Evolutionary conservation across 2,888 invertebrate species (phyloP).

Genomic region (Spatulosminthurus flaviceps): DNA sequence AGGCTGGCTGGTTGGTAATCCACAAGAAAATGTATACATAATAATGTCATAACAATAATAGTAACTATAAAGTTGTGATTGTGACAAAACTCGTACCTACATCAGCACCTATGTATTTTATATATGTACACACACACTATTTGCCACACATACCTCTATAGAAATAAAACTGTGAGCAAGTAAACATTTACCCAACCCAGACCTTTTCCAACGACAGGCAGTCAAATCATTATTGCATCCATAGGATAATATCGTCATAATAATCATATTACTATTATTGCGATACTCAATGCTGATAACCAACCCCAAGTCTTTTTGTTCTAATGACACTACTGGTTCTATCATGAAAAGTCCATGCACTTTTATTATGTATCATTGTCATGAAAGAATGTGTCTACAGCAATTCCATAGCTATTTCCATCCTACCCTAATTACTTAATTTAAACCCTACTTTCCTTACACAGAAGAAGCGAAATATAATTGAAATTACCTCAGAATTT

Average conservation of each 20-base stretch:
- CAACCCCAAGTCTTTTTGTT: background rate
- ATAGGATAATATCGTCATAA: constrained; percentile 25
- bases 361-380: background rate
- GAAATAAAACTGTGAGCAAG: no score
- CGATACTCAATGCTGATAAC: constrained; percentile 13
- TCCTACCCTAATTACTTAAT: no score
- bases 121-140: background rate
- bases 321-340: background rate
- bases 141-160: no score
- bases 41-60: constrained; percentile 52
- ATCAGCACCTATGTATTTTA: background rate
- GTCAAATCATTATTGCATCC: constrained; percentile 27
- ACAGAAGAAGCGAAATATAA: no score
- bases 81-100: constrained; percentile 49
- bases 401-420: no score
- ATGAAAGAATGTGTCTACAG: no score
- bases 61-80: constrained; percentile 52
- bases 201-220: constrained; percentile 12
- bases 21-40: constrained; percentile 32
- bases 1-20: constrained; percentile 32
- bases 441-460: no score
- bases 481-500: no score
- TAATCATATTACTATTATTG: constrained; percentile 37
- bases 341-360: background rate
- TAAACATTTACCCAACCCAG: background rate